Base-by-base conservation (phyloP, 2,113 vertebrate species). In the Junco hyemalis region DNA sequence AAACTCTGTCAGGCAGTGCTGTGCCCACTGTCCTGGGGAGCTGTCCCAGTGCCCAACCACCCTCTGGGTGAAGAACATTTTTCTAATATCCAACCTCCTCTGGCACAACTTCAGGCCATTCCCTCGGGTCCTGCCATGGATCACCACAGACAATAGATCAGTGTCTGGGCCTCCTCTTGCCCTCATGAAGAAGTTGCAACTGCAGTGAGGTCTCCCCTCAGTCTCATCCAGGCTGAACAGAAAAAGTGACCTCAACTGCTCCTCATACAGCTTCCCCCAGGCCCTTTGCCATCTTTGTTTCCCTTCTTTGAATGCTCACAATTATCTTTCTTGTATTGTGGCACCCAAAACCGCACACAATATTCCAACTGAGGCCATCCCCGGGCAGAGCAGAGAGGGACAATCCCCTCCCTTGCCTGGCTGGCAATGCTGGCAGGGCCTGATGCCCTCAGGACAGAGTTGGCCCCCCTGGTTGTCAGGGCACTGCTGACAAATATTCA, bases 41-140 rank as follows among this genome's bases (percentile, higher is more conserved):
- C n/a, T 31, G 24, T 44, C 14, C 20, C 51, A 77, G 63, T 44
- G 26, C 9, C 14, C 11, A 22, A 2, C 1, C 7, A 68, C 4
- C 7, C 4, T 31, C 25, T 36, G 44, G 15, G 7, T 1, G 2
- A 59, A 44, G 7, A 76, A 21, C 2, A 8, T 26, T 18, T 50
- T 31, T 4, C 25, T 68, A 1, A 44, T 51, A 68, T 44, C 45
- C 72, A 51, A 3, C 45, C 22, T 44, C 9, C 36, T 14, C 3
- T 51, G 53, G 0, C 11, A 22, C 14, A 36, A 0, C 6, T 68
- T 44, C 70, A 65, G 19, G 8, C 12, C 29, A 29, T 74, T 48
- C 15, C 35, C 15, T 42, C 1, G 0, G 5, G 26, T 68, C 6
- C 11, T 36, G 36, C 6, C 36, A 6, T 3, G 3, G 44, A 1